A percentile compares a stretch with the other conserved stretches of the same genome.
These are phyloP conservation scores for Brenthis daphne DNA, from an alignment of 2,888 invertebrate species.

Conservation along the genomic window DNA sequence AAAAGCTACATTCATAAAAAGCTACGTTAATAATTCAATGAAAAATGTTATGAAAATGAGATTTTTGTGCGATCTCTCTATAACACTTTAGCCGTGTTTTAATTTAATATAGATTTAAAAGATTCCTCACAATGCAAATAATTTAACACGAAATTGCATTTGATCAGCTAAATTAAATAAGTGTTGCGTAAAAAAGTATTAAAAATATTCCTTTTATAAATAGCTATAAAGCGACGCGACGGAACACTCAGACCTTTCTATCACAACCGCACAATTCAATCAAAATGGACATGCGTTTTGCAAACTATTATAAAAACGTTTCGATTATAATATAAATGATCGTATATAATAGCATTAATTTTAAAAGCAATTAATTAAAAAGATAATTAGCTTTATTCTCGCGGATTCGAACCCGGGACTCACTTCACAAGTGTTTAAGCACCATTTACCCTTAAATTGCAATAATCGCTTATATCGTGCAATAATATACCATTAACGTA, in stretches of 20 bases:
- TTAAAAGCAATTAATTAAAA: neutral
- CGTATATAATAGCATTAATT: neutral
- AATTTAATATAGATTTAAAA: no score
- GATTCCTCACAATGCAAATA: no score
- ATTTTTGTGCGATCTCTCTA: no score
- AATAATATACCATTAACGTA: neutral
- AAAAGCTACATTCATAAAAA: no score
- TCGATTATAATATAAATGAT: neutral
- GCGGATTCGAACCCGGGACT: neutral
- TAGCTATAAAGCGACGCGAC: slow-evolving; percentile 9
- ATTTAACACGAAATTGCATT: no score
- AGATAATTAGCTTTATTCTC: neutral
- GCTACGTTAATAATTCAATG: no score
- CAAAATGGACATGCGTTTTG: slow-evolving; percentile 24
- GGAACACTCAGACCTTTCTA: slow-evolving; percentile 32
- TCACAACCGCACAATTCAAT: slow-evolving; percentile 39
- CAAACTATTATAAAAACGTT: slow-evolving; percentile 5
- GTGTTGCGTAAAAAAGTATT: slow-evolving; percentile 18
- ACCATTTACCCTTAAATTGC: slow-evolving; percentile 8
- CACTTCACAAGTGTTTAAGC: slow-evolving; percentile 6
- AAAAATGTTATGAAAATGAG: no score
- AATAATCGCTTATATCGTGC: neutral
- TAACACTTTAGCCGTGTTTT: no score
- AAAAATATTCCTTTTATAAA: slow-evolving; percentile 14
- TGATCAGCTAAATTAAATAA: slow-evolving; percentile 4